Conservation (phyloP, 1,140 invertebrate genomes). For the Agrilus planipennis region DNA sequence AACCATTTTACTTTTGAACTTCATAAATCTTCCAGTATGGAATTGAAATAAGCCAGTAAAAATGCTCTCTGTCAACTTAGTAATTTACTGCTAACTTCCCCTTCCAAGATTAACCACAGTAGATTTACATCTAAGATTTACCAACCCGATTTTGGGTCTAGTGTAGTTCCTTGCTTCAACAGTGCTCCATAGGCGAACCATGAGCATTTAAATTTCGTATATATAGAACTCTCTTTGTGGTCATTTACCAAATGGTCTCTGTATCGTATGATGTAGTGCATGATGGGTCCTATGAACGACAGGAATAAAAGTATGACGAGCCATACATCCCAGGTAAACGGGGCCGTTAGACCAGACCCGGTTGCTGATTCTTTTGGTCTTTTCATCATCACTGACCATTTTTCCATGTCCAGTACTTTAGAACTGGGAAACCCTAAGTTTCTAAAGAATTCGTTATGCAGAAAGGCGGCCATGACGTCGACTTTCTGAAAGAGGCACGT, state of each 20-base stretch:
- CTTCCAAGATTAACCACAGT: too few relatives aligned
- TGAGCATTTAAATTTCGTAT: slow-evolving; percentile 49
- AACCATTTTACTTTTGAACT: too few relatives aligned
- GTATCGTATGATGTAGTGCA: slow-evolving; percentile 57
- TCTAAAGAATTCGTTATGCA: slow-evolving; percentile 56
- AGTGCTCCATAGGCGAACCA: slow-evolving; percentile 83
- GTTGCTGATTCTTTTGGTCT: slow-evolving; percentile 65
- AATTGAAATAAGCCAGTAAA: too few relatives aligned
- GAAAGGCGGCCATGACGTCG: slow-evolving; percentile 63
- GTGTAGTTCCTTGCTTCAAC: slow-evolving; percentile 73
- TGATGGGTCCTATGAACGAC: slow-evolving; percentile 61
- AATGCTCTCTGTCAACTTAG: too few relatives aligned
- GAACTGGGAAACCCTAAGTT: slow-evolving; percentile 54
- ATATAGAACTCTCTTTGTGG: slow-evolving; percentile 41
- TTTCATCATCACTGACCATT: slow-evolving; percentile 66
- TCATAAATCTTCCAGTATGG: too few relatives aligned
- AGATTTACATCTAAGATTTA: too few relatives aligned
- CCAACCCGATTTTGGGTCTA: slow-evolving; percentile 64
- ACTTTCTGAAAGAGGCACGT: slow-evolving; percentile 44
- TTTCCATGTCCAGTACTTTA: slow-evolving; percentile 52
- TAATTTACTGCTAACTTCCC: too few relatives aligned
- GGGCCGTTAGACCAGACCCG: slow-evolving; percentile 70
- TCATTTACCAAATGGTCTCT: not conserved
- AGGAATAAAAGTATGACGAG: slow-evolving; percentile 58
- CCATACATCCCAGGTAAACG: slow-evolving; percentile 69